These are phyloP conservation scores for Mercenaria mercenaria DNA, from an alignment of 1,140 invertebrate species.

Conservation along the genomic window DNA sequence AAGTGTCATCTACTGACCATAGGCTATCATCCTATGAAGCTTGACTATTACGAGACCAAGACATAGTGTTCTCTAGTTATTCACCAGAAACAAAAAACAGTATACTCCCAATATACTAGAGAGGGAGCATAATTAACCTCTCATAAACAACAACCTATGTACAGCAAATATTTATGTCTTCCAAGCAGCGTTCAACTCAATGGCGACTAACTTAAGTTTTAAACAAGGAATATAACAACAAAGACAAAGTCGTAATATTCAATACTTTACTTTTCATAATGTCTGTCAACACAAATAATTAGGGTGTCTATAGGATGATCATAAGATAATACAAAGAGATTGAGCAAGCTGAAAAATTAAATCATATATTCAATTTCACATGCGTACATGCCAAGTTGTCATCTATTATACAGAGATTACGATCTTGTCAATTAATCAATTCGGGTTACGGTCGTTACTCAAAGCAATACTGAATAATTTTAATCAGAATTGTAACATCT, in stretches of 20 bases:
- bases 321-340: slow-evolving; percentile 42
- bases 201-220: too few species aligned
- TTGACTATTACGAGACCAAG: too few species aligned
- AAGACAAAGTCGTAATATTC: slow-evolving; percentile 39
- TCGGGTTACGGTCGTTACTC: neutral
- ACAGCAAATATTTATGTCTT: too few species aligned
- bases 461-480: neutral
- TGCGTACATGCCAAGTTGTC: neutral
- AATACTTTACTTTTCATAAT: slow-evolving; percentile 63
- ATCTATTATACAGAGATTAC: neutral
- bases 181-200: too few species aligned
- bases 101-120: too few species aligned
- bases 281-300: slow-evolving; percentile 58
- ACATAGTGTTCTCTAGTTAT: too few species aligned
- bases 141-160: too few species aligned
- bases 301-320: slow-evolving; percentile 54
- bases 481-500: neutral
- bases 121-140: too few species aligned
- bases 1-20: too few species aligned
- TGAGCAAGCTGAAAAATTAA: slow-evolving; percentile 52
- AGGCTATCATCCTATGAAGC: too few species aligned
- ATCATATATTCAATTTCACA: slow-evolving; percentile 5
- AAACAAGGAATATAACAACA: too few species aligned
- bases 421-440: neutral
- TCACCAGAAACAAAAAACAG: too few species aligned